Evolutionary conservation across 2,113 vertebrate genomes (phyloP).

Genomic region (Dinomys branickii): DNA sequence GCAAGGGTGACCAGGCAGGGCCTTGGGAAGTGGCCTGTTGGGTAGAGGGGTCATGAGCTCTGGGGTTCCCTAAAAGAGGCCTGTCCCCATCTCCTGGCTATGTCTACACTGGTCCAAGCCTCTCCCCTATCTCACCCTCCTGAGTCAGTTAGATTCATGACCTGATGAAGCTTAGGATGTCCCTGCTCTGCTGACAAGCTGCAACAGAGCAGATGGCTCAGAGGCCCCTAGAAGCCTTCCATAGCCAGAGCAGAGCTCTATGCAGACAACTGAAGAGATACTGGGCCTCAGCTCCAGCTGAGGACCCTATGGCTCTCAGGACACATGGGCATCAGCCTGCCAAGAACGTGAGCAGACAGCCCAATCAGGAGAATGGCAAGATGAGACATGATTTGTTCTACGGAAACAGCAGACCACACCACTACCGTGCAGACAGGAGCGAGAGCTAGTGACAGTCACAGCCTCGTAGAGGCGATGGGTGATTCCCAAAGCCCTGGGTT

Average conservation of each 20-base stretch:
- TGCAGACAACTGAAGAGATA: not conserved
- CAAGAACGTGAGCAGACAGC: rapidly evolving
- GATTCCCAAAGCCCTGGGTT: not conserved
- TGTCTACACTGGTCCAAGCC: not conserved
- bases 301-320: not conserved
- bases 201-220: not conserved
- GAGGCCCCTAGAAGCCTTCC: not conserved
- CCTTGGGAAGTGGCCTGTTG: not conserved
- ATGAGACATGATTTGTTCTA: not conserved
- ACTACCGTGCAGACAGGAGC: not conserved
- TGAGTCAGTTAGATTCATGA: not conserved
- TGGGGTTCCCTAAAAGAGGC: no score
- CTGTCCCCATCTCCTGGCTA: not conserved
- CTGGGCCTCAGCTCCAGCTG: not conserved
- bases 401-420: not conserved
- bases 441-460: not conserved
- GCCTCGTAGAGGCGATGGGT: not conserved
- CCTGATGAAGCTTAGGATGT: not conserved
- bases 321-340: not conserved
- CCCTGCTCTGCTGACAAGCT: not conserved
- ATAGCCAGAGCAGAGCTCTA: not conserved
- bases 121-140: not conserved
- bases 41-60: not conserved
- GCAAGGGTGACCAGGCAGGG: not conserved
- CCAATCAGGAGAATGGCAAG: not conserved